phyloP scores from a whole-genome alignment of 2,888 invertebrate genomes.

The Orthosia cruda region DNA sequence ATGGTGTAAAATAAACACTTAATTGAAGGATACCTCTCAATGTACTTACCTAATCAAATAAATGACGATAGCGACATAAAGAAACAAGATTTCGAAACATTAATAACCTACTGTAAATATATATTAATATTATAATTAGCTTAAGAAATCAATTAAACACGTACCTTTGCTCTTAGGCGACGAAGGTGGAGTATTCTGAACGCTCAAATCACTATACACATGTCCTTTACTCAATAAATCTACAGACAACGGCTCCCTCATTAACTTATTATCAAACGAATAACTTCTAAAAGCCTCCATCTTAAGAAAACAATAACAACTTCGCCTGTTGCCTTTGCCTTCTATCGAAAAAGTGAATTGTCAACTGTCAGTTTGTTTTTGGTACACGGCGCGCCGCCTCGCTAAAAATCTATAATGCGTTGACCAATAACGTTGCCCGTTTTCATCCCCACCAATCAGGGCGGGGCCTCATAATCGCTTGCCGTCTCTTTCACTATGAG shows the following conservation, averaged over 20 bases:
- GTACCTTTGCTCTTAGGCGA: slow-evolving; percentile 87
- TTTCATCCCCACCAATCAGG: slow-evolving; percentile 86
- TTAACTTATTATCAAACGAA: slow-evolving; percentile 73
- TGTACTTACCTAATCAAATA: no score
- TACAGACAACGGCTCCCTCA: slow-evolving; percentile 77
- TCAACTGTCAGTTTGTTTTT: slow-evolving; percentile 83
- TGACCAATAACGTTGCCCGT: slow-evolving; percentile 85
- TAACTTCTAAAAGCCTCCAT: slow-evolving; percentile 80
- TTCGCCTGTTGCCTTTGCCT: slow-evolving; percentile 62
- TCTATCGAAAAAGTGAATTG: slow-evolving; percentile 84
- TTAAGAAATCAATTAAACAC: slow-evolving; percentile 47
- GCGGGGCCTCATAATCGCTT: slow-evolving; percentile 83
- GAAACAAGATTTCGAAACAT: no score
- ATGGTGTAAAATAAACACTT: no score
- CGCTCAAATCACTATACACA: slow-evolving; percentile 73
- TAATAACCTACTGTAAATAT: no score
- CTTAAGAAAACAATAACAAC: slow-evolving; percentile 38
- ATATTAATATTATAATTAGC: background rate
- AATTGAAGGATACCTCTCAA: no score
- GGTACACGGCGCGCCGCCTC: slow-evolving; percentile 76
- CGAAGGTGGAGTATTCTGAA: slow-evolving; percentile 81
- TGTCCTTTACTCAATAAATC: slow-evolving; percentile 76
- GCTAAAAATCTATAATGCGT: slow-evolving; percentile 89
- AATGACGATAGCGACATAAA: no score
- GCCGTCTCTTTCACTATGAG: slow-evolving; percentile 85